A percentile compares a stretch with the other conserved stretches of the same genome.
Conservation (phyloP, 2,888 invertebrate genomes). For the Pherbina coryleti region DNA sequence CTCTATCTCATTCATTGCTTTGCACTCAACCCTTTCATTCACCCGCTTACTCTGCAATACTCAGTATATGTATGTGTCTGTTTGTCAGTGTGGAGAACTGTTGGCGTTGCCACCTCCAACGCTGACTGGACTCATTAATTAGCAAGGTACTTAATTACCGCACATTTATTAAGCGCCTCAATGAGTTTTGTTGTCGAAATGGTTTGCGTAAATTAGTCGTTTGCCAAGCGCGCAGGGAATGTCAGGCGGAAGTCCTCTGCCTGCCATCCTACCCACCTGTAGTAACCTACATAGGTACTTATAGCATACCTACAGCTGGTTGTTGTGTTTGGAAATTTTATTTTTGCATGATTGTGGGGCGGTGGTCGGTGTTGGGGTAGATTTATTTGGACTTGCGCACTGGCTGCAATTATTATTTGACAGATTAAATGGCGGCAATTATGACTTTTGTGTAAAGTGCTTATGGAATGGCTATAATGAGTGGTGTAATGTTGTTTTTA, state of each 20-base stretch:
- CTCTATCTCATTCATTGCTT: constrained; percentile 21
- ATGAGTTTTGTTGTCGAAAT: constrained; percentile 35
- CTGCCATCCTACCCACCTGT: background rate
- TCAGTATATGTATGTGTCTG: constrained; percentile 8
- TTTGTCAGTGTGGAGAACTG: constrained; percentile 9
- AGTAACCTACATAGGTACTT: too few relatives aligned
- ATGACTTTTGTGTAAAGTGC: constrained; percentile 46
- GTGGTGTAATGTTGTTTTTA: background rate
- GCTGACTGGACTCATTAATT: constrained; percentile 64
- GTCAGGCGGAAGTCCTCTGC: background rate
- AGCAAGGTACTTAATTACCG: constrained; percentile 70
- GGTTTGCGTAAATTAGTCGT: constrained; percentile 34
- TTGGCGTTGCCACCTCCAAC: constrained; percentile 34
- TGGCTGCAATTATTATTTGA: constrained; percentile 46
- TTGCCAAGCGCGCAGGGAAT: constrained; percentile 3
- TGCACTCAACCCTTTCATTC: constrained; percentile 40
- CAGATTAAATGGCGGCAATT: constrained; percentile 58
- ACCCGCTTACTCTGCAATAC: background rate
- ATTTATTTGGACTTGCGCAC: constrained; percentile 42
- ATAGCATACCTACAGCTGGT: too few relatives aligned
- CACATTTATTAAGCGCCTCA: constrained; percentile 64
- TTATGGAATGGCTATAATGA: constrained; percentile 1
- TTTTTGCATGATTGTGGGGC: background rate
- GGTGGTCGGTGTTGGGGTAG: constrained; percentile 44
- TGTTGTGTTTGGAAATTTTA: too few relatives aligned